Base-by-base conservation (phyloP, 2,888 invertebrate genomes). In the Plagiodera versicolora region DNA sequence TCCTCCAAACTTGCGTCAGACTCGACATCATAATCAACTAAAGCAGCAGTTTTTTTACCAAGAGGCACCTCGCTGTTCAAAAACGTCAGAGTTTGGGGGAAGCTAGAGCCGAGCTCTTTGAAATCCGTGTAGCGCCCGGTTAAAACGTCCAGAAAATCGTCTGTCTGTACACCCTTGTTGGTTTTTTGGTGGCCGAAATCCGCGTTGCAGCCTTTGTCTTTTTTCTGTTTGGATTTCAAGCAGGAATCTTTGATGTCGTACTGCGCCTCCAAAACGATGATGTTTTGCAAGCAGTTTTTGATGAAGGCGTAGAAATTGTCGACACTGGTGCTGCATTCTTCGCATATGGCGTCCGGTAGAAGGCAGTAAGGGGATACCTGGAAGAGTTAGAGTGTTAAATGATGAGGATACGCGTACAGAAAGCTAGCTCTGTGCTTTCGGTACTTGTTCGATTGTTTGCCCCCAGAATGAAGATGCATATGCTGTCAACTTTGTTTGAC, bases 171-270 rank as follows among this genome's bases (percentile, higher is more conserved):
- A 69, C 74, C 67, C 72, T 73, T 73, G 53, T 72, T 67, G 66
- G 73, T 61, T 67, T 74, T 71, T 68, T 74, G 56, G 70, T 77
- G 28, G 71, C 75, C 56, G 70, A 78, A 69, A 74, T 82, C 80
- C 0, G 79, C 79, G 30, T 77, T 69, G 67, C 81, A 82, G n/a
- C 81, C 78, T 67, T 83, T 82, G 10, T 83, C 83, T 56, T 72
- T 74, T 51, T 78, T 75, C 53, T 78, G 73, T 63, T 78, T 80
- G 10, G 72, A 75, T 74, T 76, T 80, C 69, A 75, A 69, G 67
- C 75, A 78, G 3, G 79, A 79, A 61, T 79, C 77, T 51, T 69
- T 72, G 17, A 80, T 76, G 60, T 80, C 75, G 61, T 77, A 77
- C 66, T 81, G 76, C 24, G 76, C 66, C 73, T 81, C 74, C 50